Base-by-base conservation (phyloP, 2,888 invertebrate species). In the Zeuzera pyrina region DNA sequence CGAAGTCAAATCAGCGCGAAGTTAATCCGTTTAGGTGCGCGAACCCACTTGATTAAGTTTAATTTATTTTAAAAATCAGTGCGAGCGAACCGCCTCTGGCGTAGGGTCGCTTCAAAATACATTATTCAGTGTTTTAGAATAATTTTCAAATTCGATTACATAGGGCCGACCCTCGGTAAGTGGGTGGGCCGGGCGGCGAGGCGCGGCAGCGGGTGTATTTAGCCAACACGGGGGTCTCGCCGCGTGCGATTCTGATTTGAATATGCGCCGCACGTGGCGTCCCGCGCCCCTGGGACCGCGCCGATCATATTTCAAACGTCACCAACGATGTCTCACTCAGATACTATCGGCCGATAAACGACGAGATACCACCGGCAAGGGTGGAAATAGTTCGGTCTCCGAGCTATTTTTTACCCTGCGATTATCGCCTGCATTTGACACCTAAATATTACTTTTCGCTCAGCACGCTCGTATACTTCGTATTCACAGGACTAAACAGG, bases 91-190 rank as follows among this genome's bases (percentile, higher is more conserved):
- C 69, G 76, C 77, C 76, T 68, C 68, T 61, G 76, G 79, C 77
- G 58, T 49, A 52, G 53, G 63, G 68, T 73, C 79, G 76, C 78
- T 74, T 52, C 68, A 50, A 71, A 76, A 83, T 83, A 81, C 83
- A 83, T 83, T 83, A 83, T 83, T 81, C 81, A 83, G 81, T 83
- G 83, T 83, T 83, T 83, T 83, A 83, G 83, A 83, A 83, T 83
- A 83, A 83, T 83, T 83, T 83, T 83, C 81, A 83, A 83, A 83
- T 83, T 83, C 83, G 83, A 83, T 83, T 83, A 83, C 83, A 83
- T 83, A 83, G 81, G 79, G 68, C 74, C 77, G 78, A 78, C 78
- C 77, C 76, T 78, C 66, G 63, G 79, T 77, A 76, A 83, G 83
- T 71, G 73, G 73, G 73, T 71, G 73, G 73, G 73, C 64, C 63